Conservation (phyloP, 2,797 vertebrate genomes). For the Hipposideros larvatus region DNA sequence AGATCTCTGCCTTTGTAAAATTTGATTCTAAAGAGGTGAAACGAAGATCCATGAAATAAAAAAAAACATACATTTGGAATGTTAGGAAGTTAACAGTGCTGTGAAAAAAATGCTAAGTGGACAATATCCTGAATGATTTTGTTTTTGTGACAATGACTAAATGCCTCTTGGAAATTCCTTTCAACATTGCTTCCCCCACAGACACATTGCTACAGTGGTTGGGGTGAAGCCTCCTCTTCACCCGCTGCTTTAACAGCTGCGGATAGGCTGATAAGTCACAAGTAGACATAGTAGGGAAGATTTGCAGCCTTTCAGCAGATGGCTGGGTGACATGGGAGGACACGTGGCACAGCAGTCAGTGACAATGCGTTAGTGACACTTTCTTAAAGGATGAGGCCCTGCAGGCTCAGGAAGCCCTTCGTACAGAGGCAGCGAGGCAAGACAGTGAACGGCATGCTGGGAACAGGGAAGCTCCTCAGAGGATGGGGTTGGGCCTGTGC, state of each 20-base stretch:
- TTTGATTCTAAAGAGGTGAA: background rate
- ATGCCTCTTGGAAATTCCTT: background rate
- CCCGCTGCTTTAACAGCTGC: background rate
- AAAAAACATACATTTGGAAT: background rate
- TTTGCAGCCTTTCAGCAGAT: background rate
- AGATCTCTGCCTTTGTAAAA: background rate
- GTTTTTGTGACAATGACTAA: background rate
- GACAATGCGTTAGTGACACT: background rate
- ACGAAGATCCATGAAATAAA: background rate
- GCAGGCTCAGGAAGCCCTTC: background rate
- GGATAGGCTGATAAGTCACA: background rate
- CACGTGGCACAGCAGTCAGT: background rate
- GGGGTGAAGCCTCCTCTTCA: too few species aligned
- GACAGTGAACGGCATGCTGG: accelerated
- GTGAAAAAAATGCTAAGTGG: background rate
- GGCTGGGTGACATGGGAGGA: background rate
- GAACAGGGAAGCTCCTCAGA: accelerated
- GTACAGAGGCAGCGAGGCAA: background rate
- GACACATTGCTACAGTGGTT: background rate
- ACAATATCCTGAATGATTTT: background rate
- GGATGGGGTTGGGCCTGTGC: accelerated
- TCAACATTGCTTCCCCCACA: background rate
- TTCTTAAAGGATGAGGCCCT: background rate
- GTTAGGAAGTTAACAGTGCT: background rate
- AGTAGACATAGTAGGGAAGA: too few species aligned